phyloP scores from a whole-genome alignment of 2,888 invertebrate species.

The Brassicogethes aeneus region DNA sequence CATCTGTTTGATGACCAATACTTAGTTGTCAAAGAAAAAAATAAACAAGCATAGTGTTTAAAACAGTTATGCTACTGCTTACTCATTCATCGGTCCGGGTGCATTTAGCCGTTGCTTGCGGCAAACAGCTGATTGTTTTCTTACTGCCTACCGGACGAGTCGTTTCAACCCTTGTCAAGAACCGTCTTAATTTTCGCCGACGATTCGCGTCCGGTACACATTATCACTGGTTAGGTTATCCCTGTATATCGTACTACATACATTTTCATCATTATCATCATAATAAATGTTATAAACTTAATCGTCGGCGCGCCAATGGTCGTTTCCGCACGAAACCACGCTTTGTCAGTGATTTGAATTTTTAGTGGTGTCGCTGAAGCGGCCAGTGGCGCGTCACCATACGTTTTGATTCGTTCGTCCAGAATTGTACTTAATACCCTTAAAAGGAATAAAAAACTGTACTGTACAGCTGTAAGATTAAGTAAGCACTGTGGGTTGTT shows the following conservation, averaged over 20 bases:
- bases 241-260: constrained; percentile 10
- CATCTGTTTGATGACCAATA: constrained; percentile 43
- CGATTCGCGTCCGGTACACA: background rate
- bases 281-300: too few relatives aligned
- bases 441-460: constrained; percentile 18
- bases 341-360: background rate
- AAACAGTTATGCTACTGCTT: constrained; percentile 29
- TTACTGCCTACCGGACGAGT: constrained; percentile 14
- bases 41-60: constrained; percentile 34
- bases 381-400: constrained; percentile 1
- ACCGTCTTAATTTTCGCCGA: constrained; percentile 10
- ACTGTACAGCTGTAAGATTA: constrained; percentile 28
- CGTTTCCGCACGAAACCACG: background rate
- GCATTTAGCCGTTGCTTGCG: constrained; percentile 19
- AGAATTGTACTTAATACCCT: constrained; percentile 32
- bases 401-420: constrained; percentile 30
- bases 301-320: too few relatives aligned
- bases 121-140: constrained; percentile 24
- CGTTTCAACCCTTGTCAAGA: constrained; percentile 9
- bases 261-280: constrained; percentile 1
- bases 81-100: constrained; percentile 21
- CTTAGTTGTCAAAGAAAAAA: constrained; percentile 38
- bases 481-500: constrained; percentile 31
- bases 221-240: constrained; percentile 12
- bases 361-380: background rate